Evolutionary conservation across 2,888 invertebrate species (phyloP).

Genomic region (Craniophora ligustri): DNA sequence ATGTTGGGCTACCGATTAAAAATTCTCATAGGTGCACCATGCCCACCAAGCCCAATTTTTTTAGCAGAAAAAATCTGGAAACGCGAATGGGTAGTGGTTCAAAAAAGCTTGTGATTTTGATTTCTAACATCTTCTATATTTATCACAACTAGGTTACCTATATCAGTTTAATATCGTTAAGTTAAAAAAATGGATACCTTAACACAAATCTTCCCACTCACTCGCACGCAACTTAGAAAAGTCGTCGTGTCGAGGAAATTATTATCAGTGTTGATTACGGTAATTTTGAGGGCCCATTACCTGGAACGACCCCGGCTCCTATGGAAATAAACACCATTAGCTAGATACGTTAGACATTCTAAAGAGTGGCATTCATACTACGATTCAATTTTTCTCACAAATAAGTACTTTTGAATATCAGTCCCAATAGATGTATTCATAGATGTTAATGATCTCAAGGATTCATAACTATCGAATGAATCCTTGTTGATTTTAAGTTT

Average conservation of each 20-base stretch:
- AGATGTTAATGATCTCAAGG: too few relatives aligned
- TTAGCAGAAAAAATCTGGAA: too few relatives aligned
- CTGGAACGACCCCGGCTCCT: slow-evolving; percentile 44
- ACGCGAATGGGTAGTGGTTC: too few relatives aligned
- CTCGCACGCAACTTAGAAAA: slow-evolving; percentile 38
- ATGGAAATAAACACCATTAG: slow-evolving; percentile 57
- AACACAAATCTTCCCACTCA: slow-evolving; percentile 16
- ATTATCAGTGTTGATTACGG: slow-evolving; percentile 57
- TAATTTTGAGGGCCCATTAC: slow-evolving; percentile 62
- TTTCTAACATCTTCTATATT: background rate
- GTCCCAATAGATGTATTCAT: too few relatives aligned
- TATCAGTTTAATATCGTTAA: background rate
- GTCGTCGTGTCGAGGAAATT: slow-evolving; percentile 37
- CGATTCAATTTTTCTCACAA: slow-evolving; percentile 7
- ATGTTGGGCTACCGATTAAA: too few relatives aligned
- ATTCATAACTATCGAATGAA: too few relatives aligned
- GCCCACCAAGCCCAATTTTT: too few relatives aligned
- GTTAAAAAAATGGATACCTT: slow-evolving; percentile 12
- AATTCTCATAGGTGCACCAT: too few relatives aligned
- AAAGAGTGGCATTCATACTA: background rate
- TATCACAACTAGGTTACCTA: too few relatives aligned
- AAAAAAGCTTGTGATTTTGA: too few relatives aligned
- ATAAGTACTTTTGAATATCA: too few relatives aligned
- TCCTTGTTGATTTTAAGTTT: too few relatives aligned
- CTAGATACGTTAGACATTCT: slow-evolving; percentile 28